These are phyloP conservation scores for Neomorphus geoffroyi DNA, from an alignment of 2,797 vertebrate genomes.

Conservation along the genomic window DNA sequence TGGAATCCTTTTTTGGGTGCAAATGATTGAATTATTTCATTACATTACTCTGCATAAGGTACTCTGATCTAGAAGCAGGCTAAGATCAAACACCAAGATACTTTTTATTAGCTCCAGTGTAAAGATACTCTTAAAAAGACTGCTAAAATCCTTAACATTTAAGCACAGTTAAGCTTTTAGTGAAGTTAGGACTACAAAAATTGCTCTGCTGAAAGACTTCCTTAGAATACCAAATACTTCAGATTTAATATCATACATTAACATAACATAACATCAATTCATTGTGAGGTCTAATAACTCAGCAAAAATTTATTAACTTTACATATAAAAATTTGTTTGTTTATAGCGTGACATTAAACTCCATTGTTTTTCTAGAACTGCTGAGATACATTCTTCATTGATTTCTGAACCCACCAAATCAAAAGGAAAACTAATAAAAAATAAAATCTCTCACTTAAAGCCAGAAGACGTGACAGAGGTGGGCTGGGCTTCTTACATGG, in stretches of 20 bases:
- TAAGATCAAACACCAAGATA: not conserved
- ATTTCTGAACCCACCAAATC: not conserved
- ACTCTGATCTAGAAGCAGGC: not conserved
- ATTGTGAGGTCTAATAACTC: not conserved
- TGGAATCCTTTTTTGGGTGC: not conserved
- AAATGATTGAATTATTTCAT: not conserved
- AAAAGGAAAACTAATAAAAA: not conserved
- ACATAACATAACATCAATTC: no score
- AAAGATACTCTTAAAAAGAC: not conserved
- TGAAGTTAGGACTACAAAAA: not conserved
- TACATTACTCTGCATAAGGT: not conserved
- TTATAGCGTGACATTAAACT: not conserved
- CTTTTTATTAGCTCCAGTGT: not conserved
- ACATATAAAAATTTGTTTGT: not conserved
- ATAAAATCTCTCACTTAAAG: not conserved
- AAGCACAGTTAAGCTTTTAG: not conserved
- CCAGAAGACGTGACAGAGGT: not conserved
- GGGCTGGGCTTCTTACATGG: not conserved
- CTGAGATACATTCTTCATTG: fast-evolving
- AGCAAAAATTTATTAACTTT: not conserved
- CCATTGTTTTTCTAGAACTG: not conserved
- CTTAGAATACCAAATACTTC: not conserved
- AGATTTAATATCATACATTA: not conserved
- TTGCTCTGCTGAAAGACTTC: not conserved
- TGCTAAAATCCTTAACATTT: not conserved